Conservation (phyloP, 1,140 invertebrate genomes). For the Schlechtendalia chinensis region DNA sequence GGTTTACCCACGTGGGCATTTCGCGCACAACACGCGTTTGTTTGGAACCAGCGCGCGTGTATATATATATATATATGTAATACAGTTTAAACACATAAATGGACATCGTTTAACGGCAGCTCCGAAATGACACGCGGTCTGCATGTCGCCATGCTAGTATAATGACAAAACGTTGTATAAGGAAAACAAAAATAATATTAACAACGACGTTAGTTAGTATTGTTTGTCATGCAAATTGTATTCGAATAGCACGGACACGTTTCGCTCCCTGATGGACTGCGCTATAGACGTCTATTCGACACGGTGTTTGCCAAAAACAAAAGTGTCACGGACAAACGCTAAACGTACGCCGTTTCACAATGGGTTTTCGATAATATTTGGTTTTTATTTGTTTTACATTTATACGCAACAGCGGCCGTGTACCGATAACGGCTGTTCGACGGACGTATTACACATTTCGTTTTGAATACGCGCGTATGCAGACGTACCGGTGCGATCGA, state of each 20-base stretch:
- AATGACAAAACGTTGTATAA: not conserved
- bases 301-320: conserved; percentile 38
- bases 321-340: conserved; percentile 14
- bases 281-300: not conserved
- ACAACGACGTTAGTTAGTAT: not conserved
- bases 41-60: not conserved
- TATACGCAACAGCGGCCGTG: too few relatives aligned
- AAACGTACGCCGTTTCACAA: conserved; percentile 11
- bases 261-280: not conserved
- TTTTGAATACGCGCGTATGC: too few relatives aligned
- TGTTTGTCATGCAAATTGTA: conserved; percentile 37
- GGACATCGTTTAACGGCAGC: not conserved
- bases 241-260: not conserved
- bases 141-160: too few relatives aligned
- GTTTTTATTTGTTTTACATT: conserved; percentile 37
- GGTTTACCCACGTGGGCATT: conserved; percentile 36
- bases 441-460: not conserved
- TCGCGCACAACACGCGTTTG: conserved; percentile 17
- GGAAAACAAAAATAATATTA: not conserved
- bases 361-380: conserved; percentile 12
- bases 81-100: not conserved
- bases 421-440: not conserved
- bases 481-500: too few relatives aligned
- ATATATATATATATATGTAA: not conserved
- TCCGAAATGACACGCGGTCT: conserved; percentile 13